phyloP scores from a whole-genome alignment of 2,797 vertebrate species.

The Onychomys torridus region DNA sequence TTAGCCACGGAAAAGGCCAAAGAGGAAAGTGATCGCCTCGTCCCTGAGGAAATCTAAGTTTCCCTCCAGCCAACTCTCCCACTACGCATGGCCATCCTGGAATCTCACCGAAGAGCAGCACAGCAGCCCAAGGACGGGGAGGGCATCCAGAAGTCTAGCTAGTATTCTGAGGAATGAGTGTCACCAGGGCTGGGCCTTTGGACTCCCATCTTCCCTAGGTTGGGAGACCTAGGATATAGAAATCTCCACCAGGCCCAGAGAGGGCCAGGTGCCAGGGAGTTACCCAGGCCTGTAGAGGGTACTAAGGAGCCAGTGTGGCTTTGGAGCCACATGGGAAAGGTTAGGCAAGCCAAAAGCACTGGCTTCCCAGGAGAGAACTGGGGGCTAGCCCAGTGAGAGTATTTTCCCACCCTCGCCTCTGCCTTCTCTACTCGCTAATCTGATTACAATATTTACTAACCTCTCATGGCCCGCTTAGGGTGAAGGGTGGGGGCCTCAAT shows the following conservation, averaged over 20 bases:
- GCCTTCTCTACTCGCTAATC: slow-evolving; percentile 81
- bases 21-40: neutral
- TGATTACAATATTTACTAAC: slow-evolving; percentile 88
- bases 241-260: neutral
- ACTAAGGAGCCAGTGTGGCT: slow-evolving; percentile 36
- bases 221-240: slow-evolving; percentile 15
- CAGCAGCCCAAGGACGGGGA: neutral
- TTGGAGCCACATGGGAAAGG: slow-evolving; percentile 30
- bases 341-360: slow-evolving; percentile 37
- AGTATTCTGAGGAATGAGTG: neutral
- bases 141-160: neutral
- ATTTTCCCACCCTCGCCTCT: slow-evolving; percentile 78
- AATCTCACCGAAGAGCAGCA: slow-evolving; percentile 5
- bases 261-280: neutral
- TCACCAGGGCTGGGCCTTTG: neutral
- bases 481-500: slow-evolving; percentile 62
- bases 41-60: neutral
- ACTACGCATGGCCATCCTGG: neutral
- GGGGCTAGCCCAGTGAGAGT: slow-evolving; percentile 65
- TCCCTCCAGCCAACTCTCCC: neutral
- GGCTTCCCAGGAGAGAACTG: slow-evolving; percentile 73
- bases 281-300: neutral
- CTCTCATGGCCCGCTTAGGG: slow-evolving; percentile 76
- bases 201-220: neutral
- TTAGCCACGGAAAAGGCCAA: neutral